Base-by-base conservation (phyloP, 2,888 invertebrate genomes). In the Micropterix aruncella region DNA sequence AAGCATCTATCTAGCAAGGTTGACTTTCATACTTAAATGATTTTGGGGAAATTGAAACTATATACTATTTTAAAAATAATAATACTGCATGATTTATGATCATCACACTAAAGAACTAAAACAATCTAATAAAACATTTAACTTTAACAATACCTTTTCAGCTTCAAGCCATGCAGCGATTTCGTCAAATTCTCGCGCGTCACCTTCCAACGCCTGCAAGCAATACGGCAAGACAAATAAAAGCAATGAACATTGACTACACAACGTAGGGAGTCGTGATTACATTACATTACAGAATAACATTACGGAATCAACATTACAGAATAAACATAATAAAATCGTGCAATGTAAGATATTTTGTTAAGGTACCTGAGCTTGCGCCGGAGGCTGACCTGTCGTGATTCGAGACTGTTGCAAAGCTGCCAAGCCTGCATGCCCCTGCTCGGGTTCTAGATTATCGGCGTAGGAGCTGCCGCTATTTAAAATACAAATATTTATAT, bases 101-200 rank as follows among this genome's bases (percentile, higher is more conserved):
- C n/a, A n/a, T n/a, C n/a, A n/a, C n/a, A n/a, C n/a, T n/a, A n/a
- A n/a, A n/a, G n/a, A n/a, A n/a, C n/a, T n/a, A n/a, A n/a, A n/a
- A n/a, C n/a, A n/a, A n/a, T n/a, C n/a, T n/a, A n/a, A n/a, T n/a
- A n/a, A n/a, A n/a, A n/a, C n/a, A n/a, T n/a, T n/a, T n/a, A n/a
- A n/a, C n/a, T n/a, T n/a, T n/a, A n/a, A n/a, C n/a, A n/a, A n/a
- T 58, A 65, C 79, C 81, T 79, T 77, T 79, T 89, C 80, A 77
- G 84, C 74, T 57, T 84, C 83, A 63, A 94, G 79, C 93, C 93
- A 93, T 67, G 89, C 89, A 60, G 90, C 89, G 77, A 93, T 93
- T 72, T 93, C 93, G 71, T 86, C 89, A 69, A 92, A 87, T 68
- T 93, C 92, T 64, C 81, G 79, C 64, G 88, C 84, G 73, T 81